Percentiles rank a stretch among this genome's conserved stretches.
phyloP scores from a whole-genome alignment of 1,140 invertebrate species.

The Ceratosolen solmsi region DNA sequence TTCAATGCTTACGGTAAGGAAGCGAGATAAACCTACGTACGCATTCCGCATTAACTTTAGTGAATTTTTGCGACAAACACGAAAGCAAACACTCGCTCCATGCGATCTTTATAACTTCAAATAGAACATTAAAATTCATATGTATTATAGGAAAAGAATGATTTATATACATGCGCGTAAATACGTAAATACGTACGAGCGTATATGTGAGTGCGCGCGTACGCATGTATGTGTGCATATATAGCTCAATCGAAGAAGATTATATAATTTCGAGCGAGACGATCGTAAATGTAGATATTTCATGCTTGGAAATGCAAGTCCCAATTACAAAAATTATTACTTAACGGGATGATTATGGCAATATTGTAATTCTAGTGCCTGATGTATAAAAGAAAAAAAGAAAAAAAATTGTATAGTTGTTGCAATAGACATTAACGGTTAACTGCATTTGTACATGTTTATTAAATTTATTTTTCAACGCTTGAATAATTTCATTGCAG shows the following conservation, averaged over 20 bases:
- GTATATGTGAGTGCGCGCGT: not conserved
- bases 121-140: slow-evolving; percentile 17
- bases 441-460: slow-evolving; percentile 33
- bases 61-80: not conserved
- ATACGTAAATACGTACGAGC: not conserved
- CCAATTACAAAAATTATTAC: slow-evolving; percentile 6
- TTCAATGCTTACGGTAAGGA: too few species aligned
- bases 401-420: slow-evolving; percentile 48
- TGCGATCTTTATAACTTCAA: slow-evolving; percentile 30
- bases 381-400: slow-evolving; percentile 29
- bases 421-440: slow-evolving; percentile 33
- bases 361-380: slow-evolving; percentile 55
- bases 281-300: slow-evolving; percentile 42
- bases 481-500: not conserved
- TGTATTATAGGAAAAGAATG: not conserved
- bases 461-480: slow-evolving; percentile 14
- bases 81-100: not conserved
- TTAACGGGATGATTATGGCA: slow-evolving; percentile 45
- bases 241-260: not conserved
- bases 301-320: slow-evolving; percentile 18
- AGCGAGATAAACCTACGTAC: too few species aligned
- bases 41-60: not conserved
- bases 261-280: slow-evolving; percentile 19
- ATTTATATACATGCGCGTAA: not conserved
- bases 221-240: not conserved